phyloP scores from a whole-genome alignment of 1,140 invertebrate species.

The Coelopa frigida region DNA sequence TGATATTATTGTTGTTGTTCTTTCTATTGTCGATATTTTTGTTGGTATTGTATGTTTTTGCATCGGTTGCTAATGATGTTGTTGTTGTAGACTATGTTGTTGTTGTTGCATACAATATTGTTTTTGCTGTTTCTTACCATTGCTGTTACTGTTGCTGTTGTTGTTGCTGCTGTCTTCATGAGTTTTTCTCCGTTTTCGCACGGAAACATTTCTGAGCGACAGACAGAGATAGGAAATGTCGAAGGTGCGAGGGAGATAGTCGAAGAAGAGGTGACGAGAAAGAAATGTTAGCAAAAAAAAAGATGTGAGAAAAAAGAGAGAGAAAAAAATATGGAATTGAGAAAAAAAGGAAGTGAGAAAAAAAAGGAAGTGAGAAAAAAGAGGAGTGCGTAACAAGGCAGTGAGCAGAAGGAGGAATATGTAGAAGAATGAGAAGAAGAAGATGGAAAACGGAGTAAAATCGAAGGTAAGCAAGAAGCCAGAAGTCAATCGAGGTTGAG shows the following conservation, averaged over 20 bases:
- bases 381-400: neutral
- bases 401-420: no score
- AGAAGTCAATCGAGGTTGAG: no score
- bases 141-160: neutral
- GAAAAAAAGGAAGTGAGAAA: neutral
- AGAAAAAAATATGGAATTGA: neutral
- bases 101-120: slow-evolving; percentile 3
- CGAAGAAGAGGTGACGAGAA: no score
- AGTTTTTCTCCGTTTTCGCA: no score
- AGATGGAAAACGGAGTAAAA: no score
- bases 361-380: neutral
- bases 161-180: neutral
- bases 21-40: neutral
- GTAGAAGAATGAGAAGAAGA: neutral
- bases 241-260: no score
- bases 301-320: neutral
- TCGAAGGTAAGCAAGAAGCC: no score
- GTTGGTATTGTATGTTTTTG: neutral
- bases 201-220: no score
- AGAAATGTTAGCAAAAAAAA: neutral
- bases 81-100: slow-evolving; percentile 6
- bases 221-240: no score
- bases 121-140: neutral
- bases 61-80: no score
- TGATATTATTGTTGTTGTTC: neutral